Evolutionary conservation across 2,888 invertebrate species (phyloP).

Genomic region (Archips crataeganus): DNA sequence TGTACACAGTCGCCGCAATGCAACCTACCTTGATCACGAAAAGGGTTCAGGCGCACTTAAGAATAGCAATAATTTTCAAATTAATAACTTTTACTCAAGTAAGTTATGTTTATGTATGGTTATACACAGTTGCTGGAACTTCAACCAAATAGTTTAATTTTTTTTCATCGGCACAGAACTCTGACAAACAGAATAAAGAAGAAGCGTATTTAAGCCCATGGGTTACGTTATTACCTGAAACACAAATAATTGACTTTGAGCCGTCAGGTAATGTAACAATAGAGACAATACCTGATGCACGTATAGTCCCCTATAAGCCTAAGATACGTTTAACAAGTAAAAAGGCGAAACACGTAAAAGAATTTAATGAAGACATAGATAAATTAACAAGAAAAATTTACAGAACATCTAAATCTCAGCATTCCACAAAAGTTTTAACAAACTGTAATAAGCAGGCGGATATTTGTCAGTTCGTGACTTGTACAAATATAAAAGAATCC

Average conservation of each 20-base stretch:
- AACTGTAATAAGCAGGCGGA: conserved; percentile 55
- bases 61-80: conserved; percentile 32
- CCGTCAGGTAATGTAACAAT: conserved; percentile 43
- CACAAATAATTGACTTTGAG: conserved; percentile 62
- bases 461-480: conserved; percentile 66
- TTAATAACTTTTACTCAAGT: neutral
- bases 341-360: neutral
- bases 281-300: conserved; percentile 44
- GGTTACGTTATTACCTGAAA: conserved; percentile 49
- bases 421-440: conserved; percentile 53
- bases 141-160: neutral
- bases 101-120: neutral
- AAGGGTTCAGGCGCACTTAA: conserved; percentile 39
- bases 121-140: neutral
- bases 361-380: neutral
- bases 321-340: conserved; percentile 3
- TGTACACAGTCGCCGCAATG: conserved; percentile 9
- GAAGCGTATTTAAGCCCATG: conserved; percentile 65
- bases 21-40: neutral
- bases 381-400: conserved; percentile 42
- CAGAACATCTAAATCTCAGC: conserved; percentile 12
- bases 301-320: conserved; percentile 6
- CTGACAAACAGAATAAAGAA: conserved; percentile 49
- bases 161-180: neutral
- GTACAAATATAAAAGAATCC: conserved; percentile 56